phyloP scores from a whole-genome alignment of 1,140 invertebrate genomes.

The Aphelinus atriplicis region DNA sequence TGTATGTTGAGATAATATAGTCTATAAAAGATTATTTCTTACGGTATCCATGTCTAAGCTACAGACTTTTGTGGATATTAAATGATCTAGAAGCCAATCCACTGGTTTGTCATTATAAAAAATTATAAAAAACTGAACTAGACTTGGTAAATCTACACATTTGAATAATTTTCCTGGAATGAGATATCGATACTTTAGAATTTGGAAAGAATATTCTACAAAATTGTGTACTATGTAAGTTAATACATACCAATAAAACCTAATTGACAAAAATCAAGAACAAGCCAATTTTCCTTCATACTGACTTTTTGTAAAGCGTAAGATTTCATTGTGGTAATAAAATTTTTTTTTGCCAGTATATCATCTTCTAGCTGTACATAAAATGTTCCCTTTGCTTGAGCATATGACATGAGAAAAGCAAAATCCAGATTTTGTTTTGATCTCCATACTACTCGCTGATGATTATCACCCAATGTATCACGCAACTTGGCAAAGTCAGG shows the following conservation, averaged over 20 bases:
- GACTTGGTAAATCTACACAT: conserved; percentile 85
- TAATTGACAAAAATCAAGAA: conserved; percentile 93
- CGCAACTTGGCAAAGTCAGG: conserved; percentile 84
- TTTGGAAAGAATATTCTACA: conserved; percentile 19
- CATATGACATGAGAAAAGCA: conserved; percentile 96
- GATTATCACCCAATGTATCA: conserved; percentile 86
- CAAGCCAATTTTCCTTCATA: conserved; percentile 85
- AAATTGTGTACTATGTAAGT: background rate
- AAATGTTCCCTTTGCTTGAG: conserved; percentile 81
- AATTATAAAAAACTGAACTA: conserved; percentile 94
- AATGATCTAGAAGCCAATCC: conserved; percentile 94
- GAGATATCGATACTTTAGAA: conserved; percentile 6
- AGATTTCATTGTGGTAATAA: conserved; percentile 87
- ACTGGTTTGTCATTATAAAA: conserved; percentile 97
- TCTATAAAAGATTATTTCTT: conserved; percentile 59
- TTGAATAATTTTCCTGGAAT: conserved; percentile 90
- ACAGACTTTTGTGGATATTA: conserved; percentile 91
- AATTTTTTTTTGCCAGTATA: conserved; percentile 88
- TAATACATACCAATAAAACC: conserved; percentile 83
- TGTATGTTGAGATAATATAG: conserved; percentile 10
- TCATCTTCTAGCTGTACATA: conserved; percentile 96
- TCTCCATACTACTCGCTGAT: conserved; percentile 90
- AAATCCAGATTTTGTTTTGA: conserved; percentile 98
- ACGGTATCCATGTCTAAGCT: conserved; percentile 84
- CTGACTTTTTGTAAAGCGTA: conserved; percentile 85